Evolutionary conservation across 2,113 vertebrate genomes (phyloP).

Genomic region (Loxodonta africana): DNA sequence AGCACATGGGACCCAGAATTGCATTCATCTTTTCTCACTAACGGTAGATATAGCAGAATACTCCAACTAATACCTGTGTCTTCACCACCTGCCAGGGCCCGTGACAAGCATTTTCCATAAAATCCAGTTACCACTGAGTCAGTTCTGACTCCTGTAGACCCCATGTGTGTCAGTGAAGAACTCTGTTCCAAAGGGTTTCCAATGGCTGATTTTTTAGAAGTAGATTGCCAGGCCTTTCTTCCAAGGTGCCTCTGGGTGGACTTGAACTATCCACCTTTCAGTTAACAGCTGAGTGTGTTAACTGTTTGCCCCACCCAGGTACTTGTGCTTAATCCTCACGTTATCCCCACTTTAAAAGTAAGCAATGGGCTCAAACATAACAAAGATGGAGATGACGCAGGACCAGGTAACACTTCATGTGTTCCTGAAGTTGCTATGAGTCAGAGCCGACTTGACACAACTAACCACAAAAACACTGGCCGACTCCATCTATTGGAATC

Average conservation of each 20-base stretch:
- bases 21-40: neutral
- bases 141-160: neutral
- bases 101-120: neutral
- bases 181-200: neutral
- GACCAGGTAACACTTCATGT: neutral
- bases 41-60: neutral
- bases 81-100: fast-evolving
- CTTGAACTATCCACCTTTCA: neutral
- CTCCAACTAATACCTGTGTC: too few relatives aligned
- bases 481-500: neutral
- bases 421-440: neutral
- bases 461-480: neutral
- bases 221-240: neutral
- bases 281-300: neutral
- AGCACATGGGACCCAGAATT: neutral
- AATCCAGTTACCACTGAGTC: neutral
- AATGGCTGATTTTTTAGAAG: neutral
- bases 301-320: neutral
- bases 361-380: neutral
- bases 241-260: neutral
- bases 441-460: neutral
- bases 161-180: neutral
- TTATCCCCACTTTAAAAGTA: neutral
- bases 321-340: neutral
- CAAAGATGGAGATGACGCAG: neutral